These are phyloP conservation scores for Encarsia formosa DNA, from an alignment of 2,888 invertebrate genomes.

Conservation along the genomic window DNA sequence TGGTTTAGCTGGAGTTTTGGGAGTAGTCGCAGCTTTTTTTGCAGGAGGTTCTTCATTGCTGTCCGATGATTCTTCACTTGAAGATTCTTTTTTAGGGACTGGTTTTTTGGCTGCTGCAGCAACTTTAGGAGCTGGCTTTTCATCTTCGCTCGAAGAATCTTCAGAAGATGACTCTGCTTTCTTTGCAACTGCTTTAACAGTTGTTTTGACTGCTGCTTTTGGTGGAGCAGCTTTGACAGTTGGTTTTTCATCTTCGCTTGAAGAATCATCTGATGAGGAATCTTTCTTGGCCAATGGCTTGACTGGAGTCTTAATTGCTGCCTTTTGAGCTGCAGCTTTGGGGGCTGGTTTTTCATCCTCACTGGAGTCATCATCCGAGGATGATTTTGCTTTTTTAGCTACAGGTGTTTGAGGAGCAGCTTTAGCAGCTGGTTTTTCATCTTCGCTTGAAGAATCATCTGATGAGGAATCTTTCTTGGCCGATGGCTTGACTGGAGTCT, in stretches of 20 bases:
- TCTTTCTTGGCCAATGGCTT: constrained; percentile 31
- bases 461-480: constrained; percentile 42
- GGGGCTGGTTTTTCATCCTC: constrained; percentile 15
- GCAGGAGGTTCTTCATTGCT: constrained; percentile 31
- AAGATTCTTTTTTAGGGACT: constrained; percentile 20
- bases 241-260: constrained; percentile 33
- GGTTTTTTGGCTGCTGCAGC: constrained; percentile 43
- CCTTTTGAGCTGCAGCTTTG: constrained; percentile 25
- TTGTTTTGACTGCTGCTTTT: constrained; percentile 35
- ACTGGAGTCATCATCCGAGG: constrained; percentile 27
- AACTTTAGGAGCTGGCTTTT: constrained; percentile 13
- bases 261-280: constrained; percentile 35
- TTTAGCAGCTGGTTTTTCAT: constrained; percentile 28
- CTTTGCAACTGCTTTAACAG: constrained; percentile 25
- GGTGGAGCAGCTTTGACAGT: constrained; percentile 28
- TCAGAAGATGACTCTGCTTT: constrained; percentile 35
- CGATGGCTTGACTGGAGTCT: constrained; percentile 49
- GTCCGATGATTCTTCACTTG: constrained; percentile 33
- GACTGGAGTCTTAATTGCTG: constrained; percentile 25
- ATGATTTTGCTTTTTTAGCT: constrained; percentile 29
- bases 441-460: constrained; percentile 46
- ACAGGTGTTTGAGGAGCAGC: constrained; percentile 4
- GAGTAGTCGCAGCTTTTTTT: constrained; percentile 27
- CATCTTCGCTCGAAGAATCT: constrained; percentile 22
- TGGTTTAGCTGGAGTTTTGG: too few relatives aligned